Evolutionary conservation across 2,797 vertebrate species (phyloP).

Genomic region (Myiotriccus ornatus): DNA sequence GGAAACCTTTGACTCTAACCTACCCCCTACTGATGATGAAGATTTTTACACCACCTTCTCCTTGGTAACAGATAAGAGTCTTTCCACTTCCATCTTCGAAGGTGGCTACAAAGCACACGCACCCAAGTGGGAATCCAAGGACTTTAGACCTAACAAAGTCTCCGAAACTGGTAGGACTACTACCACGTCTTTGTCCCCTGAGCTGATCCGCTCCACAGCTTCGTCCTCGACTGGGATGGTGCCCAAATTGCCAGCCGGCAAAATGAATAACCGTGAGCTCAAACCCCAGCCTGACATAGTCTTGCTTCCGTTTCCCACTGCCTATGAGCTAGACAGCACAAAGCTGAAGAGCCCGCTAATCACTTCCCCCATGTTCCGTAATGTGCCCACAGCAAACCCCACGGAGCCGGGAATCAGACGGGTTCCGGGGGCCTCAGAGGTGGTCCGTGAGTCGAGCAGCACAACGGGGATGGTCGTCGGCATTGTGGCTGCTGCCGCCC

Average conservation of each 20-base stretch:
- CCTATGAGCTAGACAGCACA: constrained; percentile 99
- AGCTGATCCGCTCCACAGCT: constrained; percentile 90
- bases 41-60: constrained; percentile 99
- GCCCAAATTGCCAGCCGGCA: constrained; percentile 95
- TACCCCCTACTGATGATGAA: constrained; percentile 99
- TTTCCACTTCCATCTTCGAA: constrained; percentile 98
- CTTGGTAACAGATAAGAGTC: constrained; percentile 99
- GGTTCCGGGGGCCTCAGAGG: constrained; percentile 98
- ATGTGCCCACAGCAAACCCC: constrained; percentile 99
- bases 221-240: constrained; percentile 90
- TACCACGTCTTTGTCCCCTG: constrained; percentile 92
- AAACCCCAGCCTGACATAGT: constrained; percentile 97
- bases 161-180: constrained; percentile 95
- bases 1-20: constrained; percentile 99
- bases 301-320: constrained; percentile 98
- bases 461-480: constrained; percentile 99
- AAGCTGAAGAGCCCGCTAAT: constrained; percentile 98
- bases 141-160: constrained; percentile 99
- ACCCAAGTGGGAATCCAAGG: constrained; percentile 98
- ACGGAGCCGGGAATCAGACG: constrained; percentile 98
- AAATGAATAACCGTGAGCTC: constrained; percentile 97
- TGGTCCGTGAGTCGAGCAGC: constrained; percentile 99
- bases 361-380: constrained; percentile 99
- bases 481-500: constrained; percentile 98
- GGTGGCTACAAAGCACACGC: constrained; percentile 98